Evolutionary conservation across 35 echinoderm and acorn worm species (phyloP), one percentile per base, ranked within the genome.

Genomic region (Ophioderma brevispina): DNA sequence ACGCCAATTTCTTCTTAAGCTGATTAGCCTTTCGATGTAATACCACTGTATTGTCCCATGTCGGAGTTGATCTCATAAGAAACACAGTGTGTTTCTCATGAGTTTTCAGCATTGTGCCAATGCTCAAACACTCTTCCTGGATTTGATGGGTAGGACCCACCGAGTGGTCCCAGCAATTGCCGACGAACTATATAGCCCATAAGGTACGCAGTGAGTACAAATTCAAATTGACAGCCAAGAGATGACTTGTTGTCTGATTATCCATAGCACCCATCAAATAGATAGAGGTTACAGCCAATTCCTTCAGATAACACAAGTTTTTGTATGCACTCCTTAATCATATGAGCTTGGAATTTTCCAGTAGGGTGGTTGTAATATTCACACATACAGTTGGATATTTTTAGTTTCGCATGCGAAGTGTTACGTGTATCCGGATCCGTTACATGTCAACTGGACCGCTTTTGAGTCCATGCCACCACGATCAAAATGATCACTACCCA

Each of bases 41-140:
- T 38, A 10, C 56, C 59, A 76, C 39, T 38, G 13, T 35, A 76
- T 36, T n/a, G n/a, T n/a, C 39, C 35, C 19, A 15, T 11, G 5
- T 36, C 34, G 14, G 35, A 41, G 5, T 80, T 4, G 3, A 38
- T 34, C n/a, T 13, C 31, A 41, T 37, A 42, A 55, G 33, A 19
- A 35, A 31, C 85, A 1, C 1, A 87, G n/a, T n/a, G 39, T 46
- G 43, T 75, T 87, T 37, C 5, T 75, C 36, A 87, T 32, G 39
- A 87, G 63, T n/a, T 46, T 87, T 87, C 17, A 76, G 35, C 85
- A 87, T 76, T 0, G 85, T 0, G 1, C 77, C 85, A 34, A 87
- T 13, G 35, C 35, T 17, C 35, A 31, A 3, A 80, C 25, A 33
- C 39, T 4, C 35, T 41, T 13, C 14, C 35, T 15, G 5, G 5